Conservation (phyloP, 1,140 invertebrate species). For the Habropoda laboriosa region DNA sequence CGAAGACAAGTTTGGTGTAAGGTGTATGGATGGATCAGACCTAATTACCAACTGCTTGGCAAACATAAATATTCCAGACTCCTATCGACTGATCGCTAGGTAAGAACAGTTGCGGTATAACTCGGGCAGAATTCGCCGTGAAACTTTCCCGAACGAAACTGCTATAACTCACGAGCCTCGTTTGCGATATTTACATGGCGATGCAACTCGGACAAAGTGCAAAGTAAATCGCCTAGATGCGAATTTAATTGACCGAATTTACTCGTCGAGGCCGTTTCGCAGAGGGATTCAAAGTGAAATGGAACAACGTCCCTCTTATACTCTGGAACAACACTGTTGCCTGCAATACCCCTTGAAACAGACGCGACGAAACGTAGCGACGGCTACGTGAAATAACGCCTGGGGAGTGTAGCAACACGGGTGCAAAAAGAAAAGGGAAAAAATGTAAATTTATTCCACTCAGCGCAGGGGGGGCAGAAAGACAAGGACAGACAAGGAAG, state of each 20-base stretch:
- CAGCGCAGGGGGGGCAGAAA: not conserved
- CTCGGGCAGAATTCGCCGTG: not conserved
- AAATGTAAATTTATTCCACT: conserved; percentile 33
- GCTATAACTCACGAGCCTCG: not conserved
- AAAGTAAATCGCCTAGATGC: not conserved
- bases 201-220: conserved; percentile 1
- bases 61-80: conserved; percentile 21
- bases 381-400: not conserved
- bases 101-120: not conserved
- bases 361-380: not conserved
- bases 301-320: not conserved
- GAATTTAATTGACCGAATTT: conserved; percentile 30
- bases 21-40: not conserved
- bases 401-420: not conserved
- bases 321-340: not conserved
- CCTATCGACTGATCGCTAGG: not conserved
- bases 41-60: conserved; percentile 9
- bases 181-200: conserved; percentile 18
- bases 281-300: conserved; percentile 3
- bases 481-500: not conserved
- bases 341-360: not conserved
- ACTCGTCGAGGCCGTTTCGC: no score
- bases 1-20: not conserved
- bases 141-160: not conserved
- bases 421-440: not conserved